Percentiles rank a stretch among this genome's conserved stretches.
Conservation (phyloP, 2,888 invertebrate species). For the Osmoderma eremita region DNA sequence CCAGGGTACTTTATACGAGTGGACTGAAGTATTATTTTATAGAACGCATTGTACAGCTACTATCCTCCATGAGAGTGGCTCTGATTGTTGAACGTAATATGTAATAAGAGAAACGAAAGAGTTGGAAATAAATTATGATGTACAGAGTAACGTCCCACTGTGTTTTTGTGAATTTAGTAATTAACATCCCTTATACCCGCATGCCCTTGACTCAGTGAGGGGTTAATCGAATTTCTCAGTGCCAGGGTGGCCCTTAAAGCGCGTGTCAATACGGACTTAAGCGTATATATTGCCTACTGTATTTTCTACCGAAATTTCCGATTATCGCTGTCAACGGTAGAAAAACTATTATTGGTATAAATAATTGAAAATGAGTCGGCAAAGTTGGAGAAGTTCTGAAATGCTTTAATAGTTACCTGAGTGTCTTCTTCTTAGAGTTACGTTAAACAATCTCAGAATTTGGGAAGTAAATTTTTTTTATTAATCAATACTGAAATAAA, state of each 20-base stretch:
- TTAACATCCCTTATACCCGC: slow-evolving; percentile 54
- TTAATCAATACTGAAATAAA: too few relatives aligned
- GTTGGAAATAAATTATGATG: slow-evolving; percentile 51
- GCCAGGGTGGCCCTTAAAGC: slow-evolving; percentile 41
- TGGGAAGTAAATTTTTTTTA: too few relatives aligned
- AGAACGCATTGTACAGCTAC: slow-evolving; percentile 32
- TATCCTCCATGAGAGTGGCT: slow-evolving; percentile 9
- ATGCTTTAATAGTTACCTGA: not conserved
- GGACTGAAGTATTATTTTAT: slow-evolving; percentile 31
- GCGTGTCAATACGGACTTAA: slow-evolving; percentile 37
- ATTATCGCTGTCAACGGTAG: slow-evolving; percentile 24
- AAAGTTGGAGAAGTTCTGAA: not conserved
- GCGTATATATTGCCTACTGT: slow-evolving; percentile 1
- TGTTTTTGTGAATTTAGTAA: slow-evolving; percentile 54
- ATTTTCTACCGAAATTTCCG: not conserved
- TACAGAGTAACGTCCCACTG: slow-evolving; percentile 52
- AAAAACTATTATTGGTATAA: slow-evolving; percentile 32
- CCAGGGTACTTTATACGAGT: slow-evolving; percentile 10
- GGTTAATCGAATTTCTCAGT: slow-evolving; percentile 49
- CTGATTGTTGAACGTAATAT: not conserved
- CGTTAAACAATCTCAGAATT: too few relatives aligned
- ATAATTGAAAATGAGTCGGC: slow-evolving; percentile 20
- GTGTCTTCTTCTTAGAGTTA: not conserved
- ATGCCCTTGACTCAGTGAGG: slow-evolving; percentile 52
- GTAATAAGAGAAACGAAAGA: slow-evolving; percentile 19